Percentiles rank a stretch among this genome's conserved stretches.
phyloP scores from a whole-genome alignment of 2,113 vertebrate species.

The Regulus satrapa region DNA sequence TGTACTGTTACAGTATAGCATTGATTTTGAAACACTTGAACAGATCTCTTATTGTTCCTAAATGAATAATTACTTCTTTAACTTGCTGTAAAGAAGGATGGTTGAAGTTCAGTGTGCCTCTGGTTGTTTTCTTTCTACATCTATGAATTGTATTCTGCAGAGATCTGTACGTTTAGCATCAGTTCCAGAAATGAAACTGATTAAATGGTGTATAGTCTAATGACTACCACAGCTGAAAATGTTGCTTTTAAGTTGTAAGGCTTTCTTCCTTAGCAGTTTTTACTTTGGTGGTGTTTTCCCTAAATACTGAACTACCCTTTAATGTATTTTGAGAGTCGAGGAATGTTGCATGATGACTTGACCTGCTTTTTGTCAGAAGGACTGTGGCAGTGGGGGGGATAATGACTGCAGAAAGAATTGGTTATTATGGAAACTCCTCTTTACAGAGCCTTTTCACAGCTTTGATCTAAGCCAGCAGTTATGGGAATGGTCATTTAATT shows the following conservation, averaged over 20 bases:
- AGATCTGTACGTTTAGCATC: neutral
- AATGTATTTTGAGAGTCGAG: neutral
- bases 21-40: neutral
- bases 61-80: neutral
- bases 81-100: neutral
- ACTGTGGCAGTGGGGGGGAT: neutral
- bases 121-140: neutral
- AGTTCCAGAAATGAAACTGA: neutral
- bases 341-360: neutral
- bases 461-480: neutral
- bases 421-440: neutral
- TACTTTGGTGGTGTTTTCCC: neutral
- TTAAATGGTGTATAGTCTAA: neutral
- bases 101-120: neutral
- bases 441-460: neutral
- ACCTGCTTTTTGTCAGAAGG: neutral
- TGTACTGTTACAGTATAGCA: neutral
- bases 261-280: neutral
- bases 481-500: neutral
- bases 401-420: neutral
- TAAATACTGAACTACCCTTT: neutral
- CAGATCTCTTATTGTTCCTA: neutral
- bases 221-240: neutral
- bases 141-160: neutral
- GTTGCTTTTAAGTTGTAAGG: neutral